Evolutionary conservation across 2,888 invertebrate species (phyloP), one percentile per base, ranked within the genome.

Genomic region (Lasioglossum malachurum): DNA sequence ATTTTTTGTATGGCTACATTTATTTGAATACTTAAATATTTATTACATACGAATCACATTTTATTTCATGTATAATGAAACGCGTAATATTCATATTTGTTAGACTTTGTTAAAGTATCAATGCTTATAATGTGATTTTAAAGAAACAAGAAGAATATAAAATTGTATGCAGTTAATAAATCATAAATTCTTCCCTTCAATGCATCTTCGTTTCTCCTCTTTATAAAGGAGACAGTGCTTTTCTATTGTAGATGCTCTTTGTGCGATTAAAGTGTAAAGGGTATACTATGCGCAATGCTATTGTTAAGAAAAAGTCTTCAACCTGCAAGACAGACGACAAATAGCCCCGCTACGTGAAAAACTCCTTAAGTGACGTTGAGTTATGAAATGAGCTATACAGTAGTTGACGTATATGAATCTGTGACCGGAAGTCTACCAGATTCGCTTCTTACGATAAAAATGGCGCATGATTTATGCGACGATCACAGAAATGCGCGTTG

Each of bases 291-390:
- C 35, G 35, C 2, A 35, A 75, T 35, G 14, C 16, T 41, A 10
- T 38, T 38, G 27, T 53, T 16, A 19, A 0, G 10, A 35, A 38
- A 75, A 57, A 60, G 41, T 35, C n/a, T 74, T 31, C 57, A 57
- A 27, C 75, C 57, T 38, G 12, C 4, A n/a, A 60, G 75, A 60
- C 76, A 35, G 12, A 23, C 76, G 76, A 67, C 64, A 77, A 77
- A 77, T 77, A 44, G 76, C 16, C 44, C 14, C 2, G 14, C 67
- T 23, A 67, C 31, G 46, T 77, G 27, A 77, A 77, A 46, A 41
- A 77, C 64, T 67, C 64, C 46, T 27, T 75, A 60, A 75, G 19
- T 75, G 60, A 75, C 75, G 75, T 75, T 64, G 64, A 64, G 44
- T 64, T 64, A 76, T 44, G 64, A 76, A 71, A 53, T 41, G 71